These are phyloP conservation scores for Apostichopus japonicus DNA, from an alignment of 35 echinoderm and acorn worm genomes.

Conservation along the genomic window DNA sequence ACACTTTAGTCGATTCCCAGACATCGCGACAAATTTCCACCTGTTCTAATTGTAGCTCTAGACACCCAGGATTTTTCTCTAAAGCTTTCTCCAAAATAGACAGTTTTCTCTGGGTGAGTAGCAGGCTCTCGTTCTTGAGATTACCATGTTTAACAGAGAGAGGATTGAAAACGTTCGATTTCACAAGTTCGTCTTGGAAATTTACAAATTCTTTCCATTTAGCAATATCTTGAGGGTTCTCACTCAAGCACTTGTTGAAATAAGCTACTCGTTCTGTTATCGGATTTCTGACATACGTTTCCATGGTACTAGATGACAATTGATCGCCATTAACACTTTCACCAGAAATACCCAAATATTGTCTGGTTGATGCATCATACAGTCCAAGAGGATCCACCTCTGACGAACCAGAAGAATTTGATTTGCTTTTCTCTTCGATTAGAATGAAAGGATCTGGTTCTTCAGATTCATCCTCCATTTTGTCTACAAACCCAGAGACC, in stretches of 20 bases:
- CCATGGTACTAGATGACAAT: neutral
- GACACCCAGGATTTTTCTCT: conserved; percentile 64
- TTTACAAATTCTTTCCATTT: conserved; percentile 88
- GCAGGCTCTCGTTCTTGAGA: conserved; percentile 25
- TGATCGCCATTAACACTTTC: neutral
- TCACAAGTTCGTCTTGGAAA: conserved; percentile 78
- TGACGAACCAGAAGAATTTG: neutral
- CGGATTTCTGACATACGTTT: neutral
- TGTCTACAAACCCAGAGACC: conserved; percentile 1
- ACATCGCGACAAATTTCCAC: conserved; percentile 77
- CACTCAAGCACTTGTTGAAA: conserved; percentile 75
- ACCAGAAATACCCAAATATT: conserved; percentile 48
- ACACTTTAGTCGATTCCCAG: conserved; percentile 62
- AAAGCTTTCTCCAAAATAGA: conserved; percentile 90
- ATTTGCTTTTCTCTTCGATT: neutral
- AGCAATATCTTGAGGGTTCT: conserved; percentile 74
- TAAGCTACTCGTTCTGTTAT: conserved; percentile 38
- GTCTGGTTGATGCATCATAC: conserved; percentile 70
- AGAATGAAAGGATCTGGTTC: conserved; percentile 26
- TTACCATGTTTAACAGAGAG: neutral
- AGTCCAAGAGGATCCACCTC: conserved; percentile 72
- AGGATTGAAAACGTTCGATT: conserved; percentile 1
- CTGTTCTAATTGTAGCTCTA: conserved; percentile 80
- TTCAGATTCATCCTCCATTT: neutral
- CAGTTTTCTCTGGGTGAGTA: conserved; percentile 81